Percentiles rank a stretch among this genome's conserved stretches.
phyloP scores from a whole-genome alignment of 2,888 invertebrate species.

The Erebia ligea region DNA sequence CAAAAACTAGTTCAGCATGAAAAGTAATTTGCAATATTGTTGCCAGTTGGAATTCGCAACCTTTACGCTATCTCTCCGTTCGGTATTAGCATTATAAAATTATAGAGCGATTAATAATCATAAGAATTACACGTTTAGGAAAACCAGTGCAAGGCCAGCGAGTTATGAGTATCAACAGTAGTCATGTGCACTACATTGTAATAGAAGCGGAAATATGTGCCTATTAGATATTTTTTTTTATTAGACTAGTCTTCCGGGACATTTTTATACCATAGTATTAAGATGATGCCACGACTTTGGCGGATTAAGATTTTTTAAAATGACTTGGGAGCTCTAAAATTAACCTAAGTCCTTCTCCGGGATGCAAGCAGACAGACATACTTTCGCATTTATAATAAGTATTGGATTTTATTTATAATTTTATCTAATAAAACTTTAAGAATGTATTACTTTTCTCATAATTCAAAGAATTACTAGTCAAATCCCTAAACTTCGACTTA shows the following conservation, averaged over 20 bases:
- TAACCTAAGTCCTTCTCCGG: too few species aligned
- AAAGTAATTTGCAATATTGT: slow-evolving; percentile 17
- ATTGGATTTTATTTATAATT: background rate
- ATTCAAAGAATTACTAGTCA: too few species aligned
- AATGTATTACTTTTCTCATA: background rate
- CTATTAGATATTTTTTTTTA: slow-evolving; percentile 18
- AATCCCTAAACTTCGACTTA: too few species aligned
- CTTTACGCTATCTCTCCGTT: slow-evolving; percentile 12
- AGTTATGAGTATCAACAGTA: slow-evolving; percentile 26
- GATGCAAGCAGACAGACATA: too few species aligned
- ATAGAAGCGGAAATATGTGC: slow-evolving; percentile 30
- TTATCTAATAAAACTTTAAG: background rate
- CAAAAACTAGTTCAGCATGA: background rate
- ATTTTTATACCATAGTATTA: slow-evolving; percentile 13
- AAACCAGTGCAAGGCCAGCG: slow-evolving; percentile 45
- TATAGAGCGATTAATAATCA: slow-evolving; percentile 30
- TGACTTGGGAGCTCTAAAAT: too few species aligned
- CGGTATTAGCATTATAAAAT: slow-evolving; percentile 15
- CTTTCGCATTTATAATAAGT: too few species aligned
- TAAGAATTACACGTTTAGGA: slow-evolving; percentile 41
- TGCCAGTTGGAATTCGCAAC: slow-evolving; percentile 6
- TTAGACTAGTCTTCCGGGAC: slow-evolving; percentile 14
- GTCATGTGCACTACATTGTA: slow-evolving; percentile 34
- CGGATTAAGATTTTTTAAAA: too few species aligned
- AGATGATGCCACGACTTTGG: too few species aligned